Evolutionary conservation across 2,888 invertebrate genomes (phyloP).

Genomic region (Melieria crassipennis): DNA sequence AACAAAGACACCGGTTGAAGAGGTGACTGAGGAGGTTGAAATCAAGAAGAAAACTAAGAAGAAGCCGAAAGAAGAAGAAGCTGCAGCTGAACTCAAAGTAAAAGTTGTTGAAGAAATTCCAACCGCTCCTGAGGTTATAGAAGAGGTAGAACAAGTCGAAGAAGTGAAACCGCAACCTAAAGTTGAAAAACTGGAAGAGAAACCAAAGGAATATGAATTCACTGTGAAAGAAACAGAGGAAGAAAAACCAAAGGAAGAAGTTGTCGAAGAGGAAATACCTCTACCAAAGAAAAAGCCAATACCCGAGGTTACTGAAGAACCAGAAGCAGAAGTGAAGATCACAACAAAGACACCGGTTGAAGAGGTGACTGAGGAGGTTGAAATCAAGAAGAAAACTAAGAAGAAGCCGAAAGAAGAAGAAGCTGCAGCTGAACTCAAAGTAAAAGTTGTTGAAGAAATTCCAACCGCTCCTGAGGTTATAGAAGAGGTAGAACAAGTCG

Average conservation of each 20-base stretch:
- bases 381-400: slow-evolving; percentile 54
- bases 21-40: slow-evolving; percentile 54
- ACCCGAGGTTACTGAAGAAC: slow-evolving; percentile 49
- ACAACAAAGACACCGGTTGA: slow-evolving; percentile 51
- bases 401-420: slow-evolving; percentile 48
- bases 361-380: slow-evolving; percentile 50
- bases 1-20: slow-evolving; percentile 47
- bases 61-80: slow-evolving; percentile 50
- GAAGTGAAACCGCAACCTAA: slow-evolving; percentile 53
- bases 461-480: slow-evolving; percentile 48
- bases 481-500: slow-evolving; percentile 52
- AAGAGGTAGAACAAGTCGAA: slow-evolving; percentile 55
- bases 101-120: slow-evolving; percentile 55
- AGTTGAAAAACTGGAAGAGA: slow-evolving; percentile 44
- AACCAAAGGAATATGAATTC: slow-evolving; percentile 48
- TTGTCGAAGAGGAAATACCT: slow-evolving; percentile 52
- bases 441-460: slow-evolving; percentile 50
- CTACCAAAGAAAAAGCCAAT: slow-evolving; percentile 41
- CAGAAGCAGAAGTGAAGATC: slow-evolving; percentile 49
- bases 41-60: slow-evolving; percentile 56
- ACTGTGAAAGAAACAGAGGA: slow-evolving; percentile 45
- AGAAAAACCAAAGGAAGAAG: slow-evolving; percentile 46
- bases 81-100: slow-evolving; percentile 56
- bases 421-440: slow-evolving; percentile 47
- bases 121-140: slow-evolving; percentile 47